Evolutionary conservation across 2,113 vertebrate genomes (phyloP).

Genomic region (Stegostoma tigrinum): DNA sequence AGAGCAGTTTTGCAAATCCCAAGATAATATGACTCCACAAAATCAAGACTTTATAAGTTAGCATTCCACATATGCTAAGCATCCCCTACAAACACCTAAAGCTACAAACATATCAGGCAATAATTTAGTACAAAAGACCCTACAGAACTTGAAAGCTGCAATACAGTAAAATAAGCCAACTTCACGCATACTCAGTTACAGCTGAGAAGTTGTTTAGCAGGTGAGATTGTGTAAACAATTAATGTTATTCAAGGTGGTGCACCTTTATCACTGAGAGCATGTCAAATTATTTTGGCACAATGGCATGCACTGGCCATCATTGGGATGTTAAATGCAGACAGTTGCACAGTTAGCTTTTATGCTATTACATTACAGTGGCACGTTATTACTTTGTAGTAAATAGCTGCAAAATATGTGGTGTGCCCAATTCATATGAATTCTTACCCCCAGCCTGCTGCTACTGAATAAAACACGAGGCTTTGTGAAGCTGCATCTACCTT

Average conservation of each 20-base stretch:
- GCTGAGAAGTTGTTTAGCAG: not conserved
- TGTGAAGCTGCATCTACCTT: not conserved
- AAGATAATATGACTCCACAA: constrained; percentile 31
- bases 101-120: constrained; percentile 33
- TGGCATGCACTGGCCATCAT: not conserved
- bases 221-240: constrained; percentile 17
- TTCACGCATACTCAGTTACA: constrained; percentile 20
- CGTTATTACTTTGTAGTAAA: not conserved
- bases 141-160: constrained; percentile 31
- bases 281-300: not conserved
- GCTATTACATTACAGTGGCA: not conserved
- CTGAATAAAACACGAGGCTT: not conserved
- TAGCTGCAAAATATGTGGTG: not conserved
- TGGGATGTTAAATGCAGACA: constrained; percentile 9
- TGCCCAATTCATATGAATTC: not conserved
- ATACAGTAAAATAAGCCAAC: constrained; percentile 31
- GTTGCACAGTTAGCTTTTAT: constrained; percentile 7
- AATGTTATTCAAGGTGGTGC: constrained; percentile 17
- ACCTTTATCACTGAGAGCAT: not conserved
- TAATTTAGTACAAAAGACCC: constrained; percentile 34
- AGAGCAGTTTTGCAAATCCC: constrained; percentile 30
- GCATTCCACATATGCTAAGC: constrained; percentile 33
- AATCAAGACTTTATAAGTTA: constrained; percentile 33
- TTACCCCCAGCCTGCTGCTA: not conserved
- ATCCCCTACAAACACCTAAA: constrained; percentile 31